Evolutionary conservation across 2,113 vertebrate genomes (phyloP), one percentile per base, ranked within the genome.

Genomic region (Isichthys henryi): DNA sequence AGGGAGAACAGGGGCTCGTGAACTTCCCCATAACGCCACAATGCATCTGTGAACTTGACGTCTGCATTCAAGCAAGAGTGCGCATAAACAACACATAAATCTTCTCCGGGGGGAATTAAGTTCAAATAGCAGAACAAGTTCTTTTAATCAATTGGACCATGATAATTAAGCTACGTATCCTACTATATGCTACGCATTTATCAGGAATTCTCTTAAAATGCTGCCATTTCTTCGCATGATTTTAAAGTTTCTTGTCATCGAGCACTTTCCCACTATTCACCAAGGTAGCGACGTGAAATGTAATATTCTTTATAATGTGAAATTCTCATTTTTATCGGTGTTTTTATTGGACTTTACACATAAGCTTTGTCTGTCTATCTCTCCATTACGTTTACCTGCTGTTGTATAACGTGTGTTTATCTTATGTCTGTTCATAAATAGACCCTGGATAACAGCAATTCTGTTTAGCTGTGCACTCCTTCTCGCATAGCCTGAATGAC

Each of bases 41-140:
- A 83, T 88, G 58, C 46, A 58, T 86, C 52, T 91, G 39, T 87
- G 89, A 88, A 50, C 80, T 27, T 88, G 70, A 85, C 86, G 86
- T 88, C 9, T 66, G 23, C 43, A 70, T 70, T 66, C 77, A 89
- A 7, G 80, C 19, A 43, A 50, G 27, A 39, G 31, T 48, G 35
- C 39, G 1, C 17, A 43, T 19, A 62, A 74, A 46, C 62, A 35
- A 27, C 35, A 49, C 13, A 35, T 85, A 49, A 70, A 88, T 46
- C 35, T 27, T 58, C 19, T 35, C 21, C 8, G 39, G 53, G 39
- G 39, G 45, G 62, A 86, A 46, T 1, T 31, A 86, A 31, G 31
- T 23, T 13, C n/a, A 86, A 39, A 53, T 52, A 86, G 13, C 15
- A 31, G 23, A 52, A 10, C 15, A 31, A 35, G n/a, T 7, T 8